phyloP scores from a whole-genome alignment of 2,888 invertebrate species.

The Campoplex nolae region DNA sequence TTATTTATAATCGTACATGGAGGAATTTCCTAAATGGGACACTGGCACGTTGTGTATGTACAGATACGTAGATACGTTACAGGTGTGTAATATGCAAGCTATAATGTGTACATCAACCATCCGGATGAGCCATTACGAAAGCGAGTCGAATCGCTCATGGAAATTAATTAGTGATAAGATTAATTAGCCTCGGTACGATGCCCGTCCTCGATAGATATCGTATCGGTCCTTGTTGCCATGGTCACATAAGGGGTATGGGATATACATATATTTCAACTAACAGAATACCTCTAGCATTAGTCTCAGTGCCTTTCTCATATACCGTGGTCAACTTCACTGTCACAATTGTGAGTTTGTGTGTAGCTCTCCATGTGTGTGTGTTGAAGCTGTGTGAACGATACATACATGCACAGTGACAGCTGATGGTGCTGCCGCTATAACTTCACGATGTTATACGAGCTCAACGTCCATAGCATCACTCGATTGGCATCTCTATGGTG shows the following conservation, averaged over 20 bases:
- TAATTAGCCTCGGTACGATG: constrained; percentile 77
- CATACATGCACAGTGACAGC: constrained; percentile 15
- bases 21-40: constrained; percentile 1
- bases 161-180: constrained; percentile 83
- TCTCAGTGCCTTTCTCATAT: constrained; percentile 5
- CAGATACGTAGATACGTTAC: background rate
- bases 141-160: constrained; percentile 71
- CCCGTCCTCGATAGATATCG: constrained; percentile 69
- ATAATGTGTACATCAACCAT: constrained; percentile 43
- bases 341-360: background rate
- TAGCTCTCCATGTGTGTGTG: background rate
- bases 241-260: background rate
- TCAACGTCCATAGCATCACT: constrained; percentile 61
- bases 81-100: constrained; percentile 6
- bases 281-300: constrained; percentile 39
- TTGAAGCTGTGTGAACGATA: background rate
- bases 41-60: background rate
- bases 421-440: constrained; percentile 40
- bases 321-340: constrained; percentile 33
- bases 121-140: constrained; percentile 40
- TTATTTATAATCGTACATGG: background rate
- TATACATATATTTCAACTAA: constrained; percentile 51
- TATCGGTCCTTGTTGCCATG: constrained; percentile 52
- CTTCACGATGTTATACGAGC: constrained; percentile 73
- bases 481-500: constrained; percentile 78